phyloP scores from a whole-genome alignment of 2,888 invertebrate species.

The Lithophane socia region DNA sequence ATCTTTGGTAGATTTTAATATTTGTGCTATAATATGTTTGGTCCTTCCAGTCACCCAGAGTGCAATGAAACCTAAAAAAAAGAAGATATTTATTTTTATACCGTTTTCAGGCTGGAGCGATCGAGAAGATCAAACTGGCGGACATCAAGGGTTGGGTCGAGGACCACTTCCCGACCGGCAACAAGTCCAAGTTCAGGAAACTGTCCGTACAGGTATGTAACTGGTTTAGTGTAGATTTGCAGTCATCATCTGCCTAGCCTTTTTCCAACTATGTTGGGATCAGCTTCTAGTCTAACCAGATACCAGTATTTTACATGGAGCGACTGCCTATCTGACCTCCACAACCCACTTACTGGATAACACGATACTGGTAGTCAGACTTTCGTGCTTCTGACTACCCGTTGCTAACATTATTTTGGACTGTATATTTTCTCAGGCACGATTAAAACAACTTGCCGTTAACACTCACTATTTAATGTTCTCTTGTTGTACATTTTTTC shows the following conservation, averaged over 20 bases:
- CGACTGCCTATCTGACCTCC: background rate
- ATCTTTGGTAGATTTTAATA: no score
- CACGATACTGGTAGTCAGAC: background rate
- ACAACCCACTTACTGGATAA: no score
- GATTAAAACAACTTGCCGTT: no score
- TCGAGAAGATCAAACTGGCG: slow-evolving; percentile 85
- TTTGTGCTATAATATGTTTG: no score
- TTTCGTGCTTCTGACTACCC: background rate
- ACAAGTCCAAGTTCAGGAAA: slow-evolving; percentile 84
- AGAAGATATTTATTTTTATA: slow-evolving; percentile 1
- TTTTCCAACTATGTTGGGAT: background rate
- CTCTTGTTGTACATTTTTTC: no score
- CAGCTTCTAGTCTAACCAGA: no score
- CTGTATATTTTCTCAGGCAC: no score
- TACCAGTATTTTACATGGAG: background rate
- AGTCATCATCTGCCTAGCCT: background rate
- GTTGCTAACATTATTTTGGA: no score
- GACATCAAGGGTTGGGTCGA: slow-evolving; percentile 90
- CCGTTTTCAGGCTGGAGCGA: slow-evolving; percentile 85
- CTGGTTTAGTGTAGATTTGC: no score
- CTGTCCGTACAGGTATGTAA: slow-evolving; percentile 89
- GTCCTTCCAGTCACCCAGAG: no score
- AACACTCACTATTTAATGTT: no score
- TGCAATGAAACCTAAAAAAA: no score
- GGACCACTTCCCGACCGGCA: slow-evolving; percentile 87